These are phyloP conservation scores for Melikaiella ostensackeni DNA, from an alignment of 2,888 invertebrate genomes.

Conservation along the genomic window DNA sequence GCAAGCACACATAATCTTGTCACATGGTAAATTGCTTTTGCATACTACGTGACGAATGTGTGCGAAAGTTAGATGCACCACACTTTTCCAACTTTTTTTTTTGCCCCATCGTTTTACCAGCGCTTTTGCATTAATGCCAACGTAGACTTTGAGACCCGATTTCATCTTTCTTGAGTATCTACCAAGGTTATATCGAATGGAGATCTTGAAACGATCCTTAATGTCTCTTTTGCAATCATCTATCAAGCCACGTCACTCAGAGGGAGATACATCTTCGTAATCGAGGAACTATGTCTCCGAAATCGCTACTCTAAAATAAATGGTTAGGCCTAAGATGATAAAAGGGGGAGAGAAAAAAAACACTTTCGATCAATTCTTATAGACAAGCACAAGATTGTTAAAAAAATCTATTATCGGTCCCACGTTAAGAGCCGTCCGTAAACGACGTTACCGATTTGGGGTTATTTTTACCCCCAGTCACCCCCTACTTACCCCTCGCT, in stretches of 20 bases:
- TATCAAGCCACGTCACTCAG: slow-evolving; percentile 7
- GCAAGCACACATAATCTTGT: slow-evolving; percentile 21
- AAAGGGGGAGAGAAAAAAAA: not conserved
- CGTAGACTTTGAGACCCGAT: not conserved
- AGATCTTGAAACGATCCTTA: slow-evolving; percentile 33
- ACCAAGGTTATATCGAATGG: not conserved
- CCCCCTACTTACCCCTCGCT: no score
- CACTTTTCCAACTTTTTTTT: not conserved
- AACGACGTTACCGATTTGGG: no score
- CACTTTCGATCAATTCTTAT: not conserved
- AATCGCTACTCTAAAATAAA: not conserved
- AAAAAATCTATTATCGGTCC: no score
- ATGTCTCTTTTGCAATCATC: slow-evolving; percentile 19
- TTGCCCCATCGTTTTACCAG: not conserved
- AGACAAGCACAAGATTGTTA: no score
- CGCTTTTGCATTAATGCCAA: slow-evolving; percentile 4
- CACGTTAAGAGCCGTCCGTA: no score
- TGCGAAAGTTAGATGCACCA: not conserved
- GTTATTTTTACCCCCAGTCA: no score
- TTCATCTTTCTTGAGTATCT: not conserved
- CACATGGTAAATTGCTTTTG: slow-evolving; percentile 12
- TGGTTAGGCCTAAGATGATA: not conserved
- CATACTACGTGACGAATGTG: slow-evolving; percentile 17
- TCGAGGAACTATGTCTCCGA: not conserved
- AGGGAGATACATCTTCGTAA: slow-evolving; percentile 15